Evolutionary conservation across 64 coral and sea anemone genomes (phyloP).

Genomic region (Catalaphyllia jardinei): DNA sequence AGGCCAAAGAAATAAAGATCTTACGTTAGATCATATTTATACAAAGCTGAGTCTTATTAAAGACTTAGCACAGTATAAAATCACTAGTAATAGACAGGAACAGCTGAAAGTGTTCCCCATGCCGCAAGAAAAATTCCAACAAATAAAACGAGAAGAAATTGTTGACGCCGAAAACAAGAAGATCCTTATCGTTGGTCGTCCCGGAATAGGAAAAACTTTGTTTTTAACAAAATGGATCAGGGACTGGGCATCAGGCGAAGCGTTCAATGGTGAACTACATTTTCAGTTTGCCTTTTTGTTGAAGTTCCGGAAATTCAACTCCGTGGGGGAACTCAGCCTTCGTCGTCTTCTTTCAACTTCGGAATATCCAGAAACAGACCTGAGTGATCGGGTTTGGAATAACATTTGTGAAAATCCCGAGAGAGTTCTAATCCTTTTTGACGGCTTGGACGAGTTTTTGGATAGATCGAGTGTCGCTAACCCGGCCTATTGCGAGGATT

Average conservation of each 20-base stretch:
- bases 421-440: conserved; percentile 50
- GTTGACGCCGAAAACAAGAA: conserved; percentile 18
- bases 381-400: conserved; percentile 38
- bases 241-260: conserved; percentile 5
- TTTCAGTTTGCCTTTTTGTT: conserved; percentile 33
- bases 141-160: background rate
- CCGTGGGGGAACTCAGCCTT: background rate
- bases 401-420: conserved; percentile 30
- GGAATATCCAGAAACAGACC: background rate
- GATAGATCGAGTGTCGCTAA: no score
- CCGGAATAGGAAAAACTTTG: conserved; percentile 60
- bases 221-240: conserved; percentile 39
- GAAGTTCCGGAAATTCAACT: conserved; percentile 26
- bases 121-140: background rate
- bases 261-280: background rate
- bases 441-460: conserved; percentile 64
- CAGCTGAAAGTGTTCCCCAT: background rate
- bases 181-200: conserved; percentile 47
- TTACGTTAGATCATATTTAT: conserved; percentile 24
- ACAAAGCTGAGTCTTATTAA: conserved; percentile 35
- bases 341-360: background rate
- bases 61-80: conserved; percentile 6
- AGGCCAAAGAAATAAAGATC: background rate
- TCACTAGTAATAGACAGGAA: background rate
- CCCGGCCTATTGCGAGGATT: no score